Evolutionary conservation across 1,140 invertebrate genomes (phyloP).

Genomic region (Wasmannia auropunctata): DNA sequence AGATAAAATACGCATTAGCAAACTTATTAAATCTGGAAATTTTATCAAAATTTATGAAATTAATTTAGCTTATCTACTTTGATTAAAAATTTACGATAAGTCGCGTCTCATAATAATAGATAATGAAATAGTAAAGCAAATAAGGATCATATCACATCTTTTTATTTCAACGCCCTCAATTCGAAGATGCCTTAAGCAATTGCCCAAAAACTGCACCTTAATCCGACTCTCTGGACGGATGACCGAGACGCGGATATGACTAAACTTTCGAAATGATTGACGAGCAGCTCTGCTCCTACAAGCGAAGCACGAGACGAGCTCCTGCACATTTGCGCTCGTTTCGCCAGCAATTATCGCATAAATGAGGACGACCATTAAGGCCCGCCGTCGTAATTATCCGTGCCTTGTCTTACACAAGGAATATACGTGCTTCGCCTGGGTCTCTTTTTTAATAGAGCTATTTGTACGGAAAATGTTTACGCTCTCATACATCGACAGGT

Average conservation of each 20-base stretch:
- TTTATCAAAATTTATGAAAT: not conserved
- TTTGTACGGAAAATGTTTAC: slow-evolving; percentile 26
- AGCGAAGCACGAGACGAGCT: slow-evolving; percentile 37
- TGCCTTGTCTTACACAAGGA: slow-evolving; percentile 66
- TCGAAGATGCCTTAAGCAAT: not conserved
- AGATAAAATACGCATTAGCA: not conserved
- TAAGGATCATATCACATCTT: not conserved
- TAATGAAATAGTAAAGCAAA: not conserved
- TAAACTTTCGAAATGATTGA: slow-evolving; percentile 70
- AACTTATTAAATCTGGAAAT: not conserved
- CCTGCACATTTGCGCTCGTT: slow-evolving; percentile 62
- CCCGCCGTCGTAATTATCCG: slow-evolving; percentile 60
- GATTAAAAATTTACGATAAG: not conserved
- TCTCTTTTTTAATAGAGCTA: slow-evolving; percentile 56
- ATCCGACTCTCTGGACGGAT: not conserved
- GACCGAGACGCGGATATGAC: slow-evolving; percentile 27
- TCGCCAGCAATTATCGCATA: slow-evolving; percentile 75
- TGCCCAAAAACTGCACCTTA: slow-evolving; percentile 16
- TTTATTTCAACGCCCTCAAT: not conserved
- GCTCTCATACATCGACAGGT: not conserved
- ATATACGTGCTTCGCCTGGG: slow-evolving; percentile 34
- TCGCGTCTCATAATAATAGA: not conserved
- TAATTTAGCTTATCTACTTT: not conserved
- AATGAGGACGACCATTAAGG: slow-evolving; percentile 73
- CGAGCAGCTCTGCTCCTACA: slow-evolving; percentile 51